Percentiles rank a stretch among this genome's conserved stretches.
phyloP scores from a whole-genome alignment of 2,113 vertebrate species.

The Naja naja region DNA sequence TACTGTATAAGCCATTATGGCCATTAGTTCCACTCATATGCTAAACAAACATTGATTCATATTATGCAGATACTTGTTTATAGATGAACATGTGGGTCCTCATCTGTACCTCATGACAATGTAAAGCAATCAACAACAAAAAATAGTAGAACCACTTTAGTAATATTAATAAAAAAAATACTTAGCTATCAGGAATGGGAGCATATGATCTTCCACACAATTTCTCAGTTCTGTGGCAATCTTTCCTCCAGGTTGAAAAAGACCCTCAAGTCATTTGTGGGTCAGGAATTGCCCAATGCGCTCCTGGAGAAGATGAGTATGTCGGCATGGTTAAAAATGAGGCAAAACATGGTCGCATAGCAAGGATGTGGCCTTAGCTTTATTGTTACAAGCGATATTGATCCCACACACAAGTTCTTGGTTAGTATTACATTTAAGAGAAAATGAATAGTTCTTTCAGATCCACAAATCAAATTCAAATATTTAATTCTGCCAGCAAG shows the following conservation, averaged over 20 bases:
- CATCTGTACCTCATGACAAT: neutral
- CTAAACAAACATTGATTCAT: neutral
- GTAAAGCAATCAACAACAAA: neutral
- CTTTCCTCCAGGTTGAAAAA: slow-evolving; percentile 2
- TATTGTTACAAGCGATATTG: neutral
- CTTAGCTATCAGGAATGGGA: neutral
- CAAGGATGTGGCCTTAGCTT: neutral
- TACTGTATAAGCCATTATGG: neutral
- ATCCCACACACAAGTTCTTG: neutral
- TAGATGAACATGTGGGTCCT: neutral
- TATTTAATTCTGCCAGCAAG: neutral
- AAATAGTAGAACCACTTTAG: neutral
- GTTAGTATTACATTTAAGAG: neutral
- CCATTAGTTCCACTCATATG: neutral
- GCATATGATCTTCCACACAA: neutral
- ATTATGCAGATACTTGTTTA: neutral
- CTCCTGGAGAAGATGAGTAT: neutral
- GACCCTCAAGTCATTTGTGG: neutral
- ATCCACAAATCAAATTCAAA: slow-evolving; percentile 6
- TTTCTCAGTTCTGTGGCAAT: neutral
- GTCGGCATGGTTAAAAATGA: neutral
- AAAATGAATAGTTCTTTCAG: neutral
- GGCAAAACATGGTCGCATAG: neutral
- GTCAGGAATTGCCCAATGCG: neutral
- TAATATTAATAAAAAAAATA: neutral